These are phyloP conservation scores for Oligia strigilis DNA, from an alignment of 2,888 invertebrate species.

Conservation along the genomic window DNA sequence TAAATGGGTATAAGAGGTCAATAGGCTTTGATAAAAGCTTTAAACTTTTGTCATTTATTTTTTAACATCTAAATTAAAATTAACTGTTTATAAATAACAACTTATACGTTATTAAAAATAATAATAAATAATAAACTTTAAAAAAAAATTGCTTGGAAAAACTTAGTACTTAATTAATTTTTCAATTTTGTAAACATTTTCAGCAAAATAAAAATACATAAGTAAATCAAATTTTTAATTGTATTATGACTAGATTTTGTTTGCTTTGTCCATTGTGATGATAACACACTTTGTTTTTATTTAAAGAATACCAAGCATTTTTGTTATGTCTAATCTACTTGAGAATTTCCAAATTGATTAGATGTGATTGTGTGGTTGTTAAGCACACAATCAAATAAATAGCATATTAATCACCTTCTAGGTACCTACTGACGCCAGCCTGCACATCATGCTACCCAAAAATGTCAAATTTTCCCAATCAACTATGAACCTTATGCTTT, in stretches of 20 bases:
- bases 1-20: conserved; percentile 29
- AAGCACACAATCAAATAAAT: not conserved
- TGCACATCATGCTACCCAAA: too few species aligned
- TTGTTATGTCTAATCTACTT: not conserved
- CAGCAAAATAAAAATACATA: not conserved
- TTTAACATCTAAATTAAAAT: not conserved
- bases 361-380: too few species aligned
- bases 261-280: not conserved
- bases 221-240: not conserved
- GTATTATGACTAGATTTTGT: not conserved
- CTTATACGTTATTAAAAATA: not conserved
- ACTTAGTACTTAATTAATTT: not conserved
- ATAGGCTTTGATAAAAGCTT: not conserved
- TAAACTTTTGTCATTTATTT: not conserved
- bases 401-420: not conserved
- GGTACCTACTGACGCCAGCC: too few species aligned
- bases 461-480: too few species aligned
- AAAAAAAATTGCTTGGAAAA: not conserved
- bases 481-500: too few species aligned
- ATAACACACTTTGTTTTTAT: too few species aligned
- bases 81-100: not conserved
- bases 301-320: not conserved
- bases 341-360: not conserved
- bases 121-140: too few species aligned
- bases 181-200: too few species aligned